A percentile compares a stretch with the other conserved stretches of the same genome.
Evolutionary conservation across 37 sponge, comb jelly and placozoan species (phyloP).

Genomic region (Beroe forskalii): DNA sequence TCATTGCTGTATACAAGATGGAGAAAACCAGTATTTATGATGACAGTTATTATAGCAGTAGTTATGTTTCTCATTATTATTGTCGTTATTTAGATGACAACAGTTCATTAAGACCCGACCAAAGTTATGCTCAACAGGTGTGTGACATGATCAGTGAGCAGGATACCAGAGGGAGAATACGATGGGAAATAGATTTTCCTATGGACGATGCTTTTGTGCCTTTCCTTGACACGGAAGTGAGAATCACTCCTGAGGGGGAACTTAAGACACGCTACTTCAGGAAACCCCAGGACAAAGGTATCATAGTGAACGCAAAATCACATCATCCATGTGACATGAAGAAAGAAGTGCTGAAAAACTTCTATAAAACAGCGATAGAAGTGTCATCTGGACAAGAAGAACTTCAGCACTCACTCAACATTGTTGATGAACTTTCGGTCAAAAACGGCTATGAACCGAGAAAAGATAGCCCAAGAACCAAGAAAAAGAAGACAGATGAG

Average conservation of each 20-base stretch:
- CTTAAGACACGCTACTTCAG: not conserved
- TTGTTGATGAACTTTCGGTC: not conserved
- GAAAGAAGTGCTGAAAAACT: constrained; percentile 13
- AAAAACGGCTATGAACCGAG: not conserved
- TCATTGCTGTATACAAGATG: constrained; percentile 33
- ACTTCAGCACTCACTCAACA: constrained; percentile 24
- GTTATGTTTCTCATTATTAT: not conserved
- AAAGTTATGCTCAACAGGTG: not conserved
- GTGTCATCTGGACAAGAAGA: constrained; percentile 11
- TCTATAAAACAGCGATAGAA: not conserved
- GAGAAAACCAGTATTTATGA: constrained; percentile 35
- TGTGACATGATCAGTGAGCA: constrained; percentile 1
- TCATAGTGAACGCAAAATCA: constrained; percentile 1
- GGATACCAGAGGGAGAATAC: not conserved
- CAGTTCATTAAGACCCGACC: constrained; percentile 26
- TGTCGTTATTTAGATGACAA: constrained; percentile 22
- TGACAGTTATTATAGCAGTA: not conserved
- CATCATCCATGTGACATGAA: constrained; percentile 1
- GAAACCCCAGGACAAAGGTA: constrained; percentile 23
- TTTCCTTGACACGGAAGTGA: constrained; percentile 8
- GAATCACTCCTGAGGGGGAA: not conserved
- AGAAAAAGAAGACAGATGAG: not conserved
- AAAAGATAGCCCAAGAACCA: not conserved
- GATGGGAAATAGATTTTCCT: constrained; percentile 21
- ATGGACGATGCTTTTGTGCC: not conserved